Base-by-base conservation (phyloP, 1,140 invertebrate species). In the Nylanderia fulva region DNA sequence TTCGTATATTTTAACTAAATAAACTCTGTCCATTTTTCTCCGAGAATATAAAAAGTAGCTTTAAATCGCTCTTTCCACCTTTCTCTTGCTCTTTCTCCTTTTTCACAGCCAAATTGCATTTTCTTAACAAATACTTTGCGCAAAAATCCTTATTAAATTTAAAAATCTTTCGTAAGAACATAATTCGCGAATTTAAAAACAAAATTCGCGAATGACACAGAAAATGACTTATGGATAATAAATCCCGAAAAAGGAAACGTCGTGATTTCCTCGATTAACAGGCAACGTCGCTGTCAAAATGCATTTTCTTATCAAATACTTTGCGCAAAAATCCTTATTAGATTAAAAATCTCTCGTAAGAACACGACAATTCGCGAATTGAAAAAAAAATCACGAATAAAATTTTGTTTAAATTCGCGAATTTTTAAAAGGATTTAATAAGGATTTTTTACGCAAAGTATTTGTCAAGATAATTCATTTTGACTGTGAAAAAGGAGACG, bases 181-280 rank as follows among this genome's bases (percentile, higher is more conserved):
- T n/a, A 45, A 64, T 63, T 58, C 24, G 33, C 33, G 54, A 74
- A 27, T 74, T 76, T 29, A 60, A 11, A 18, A n/a, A n/a, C n/a
- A n/a, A 45, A 64, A 64, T 48, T 45, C 8, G n/a, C 7, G 18
- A 60, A 60, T 74, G 39, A 58, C 24, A 36, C 6, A 48, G 48
- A 24, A 33, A 74, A 7, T 24, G 27, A n/a, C 63, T 21, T 5
- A 39, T 52, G 13, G 1, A 36, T 56, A 39, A 39, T 45, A 63
- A 36, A 54, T 61, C 1, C 18, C 0, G 15, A 33, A 69, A 36
- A 56, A 39, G 18, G n/a, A n/a, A n/a, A n/a, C n/a, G n/a, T 3
- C 4, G 36, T 21, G 2, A 1, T 29, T 11, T 66, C 3, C 13
- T 33, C 5, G 15, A 3, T 2, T 54, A n/a, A 39, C 27, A 29